Percentiles rank a stretch among this genome's conserved stretches.
These are phyloP conservation scores for Drosophila sp. DNA, from an alignment of 1,140 invertebrate species.

Conservation along the genomic window DNA sequence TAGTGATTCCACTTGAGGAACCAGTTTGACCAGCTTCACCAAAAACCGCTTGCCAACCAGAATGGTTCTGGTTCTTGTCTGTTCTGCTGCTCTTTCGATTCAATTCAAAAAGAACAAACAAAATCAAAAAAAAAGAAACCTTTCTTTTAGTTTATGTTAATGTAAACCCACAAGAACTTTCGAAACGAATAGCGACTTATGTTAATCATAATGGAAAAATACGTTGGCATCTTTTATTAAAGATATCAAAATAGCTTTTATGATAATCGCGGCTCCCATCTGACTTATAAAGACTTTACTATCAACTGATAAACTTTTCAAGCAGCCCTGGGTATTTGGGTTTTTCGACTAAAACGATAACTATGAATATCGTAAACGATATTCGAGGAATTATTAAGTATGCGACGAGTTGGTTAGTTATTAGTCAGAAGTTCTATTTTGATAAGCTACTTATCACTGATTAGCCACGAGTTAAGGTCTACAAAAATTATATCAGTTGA, in stretches of 20 bases:
- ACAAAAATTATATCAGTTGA: background rate
- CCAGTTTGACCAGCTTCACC: slow-evolving; percentile 56
- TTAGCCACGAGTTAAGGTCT: background rate
- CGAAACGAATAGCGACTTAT: background rate
- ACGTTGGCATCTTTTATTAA: background rate
- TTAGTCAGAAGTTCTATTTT: background rate
- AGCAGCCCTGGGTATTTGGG: too few relatives aligned
- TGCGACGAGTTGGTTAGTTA: background rate
- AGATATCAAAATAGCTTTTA: background rate
- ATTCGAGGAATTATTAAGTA: background rate
- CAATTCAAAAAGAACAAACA: background rate
- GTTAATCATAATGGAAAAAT: slow-evolving; percentile 5
- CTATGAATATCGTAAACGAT: background rate
- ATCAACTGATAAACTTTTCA: too few relatives aligned
- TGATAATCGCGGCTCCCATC: too few relatives aligned
- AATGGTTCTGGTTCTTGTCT: slow-evolving; percentile 40
- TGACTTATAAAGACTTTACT: too few relatives aligned
- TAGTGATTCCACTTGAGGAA: slow-evolving; percentile 23
- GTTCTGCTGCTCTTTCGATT: slow-evolving; percentile 2
- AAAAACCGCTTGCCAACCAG: slow-evolving; percentile 42
- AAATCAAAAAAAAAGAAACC: background rate
- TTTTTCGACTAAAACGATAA: background rate
- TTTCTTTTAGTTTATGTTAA: slow-evolving; percentile 10
- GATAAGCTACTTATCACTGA: slow-evolving; percentile 9
- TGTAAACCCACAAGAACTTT: background rate